Conservation (phyloP, 2,113 vertebrate genomes). For the Phylloscopus trochiloides region DNA sequence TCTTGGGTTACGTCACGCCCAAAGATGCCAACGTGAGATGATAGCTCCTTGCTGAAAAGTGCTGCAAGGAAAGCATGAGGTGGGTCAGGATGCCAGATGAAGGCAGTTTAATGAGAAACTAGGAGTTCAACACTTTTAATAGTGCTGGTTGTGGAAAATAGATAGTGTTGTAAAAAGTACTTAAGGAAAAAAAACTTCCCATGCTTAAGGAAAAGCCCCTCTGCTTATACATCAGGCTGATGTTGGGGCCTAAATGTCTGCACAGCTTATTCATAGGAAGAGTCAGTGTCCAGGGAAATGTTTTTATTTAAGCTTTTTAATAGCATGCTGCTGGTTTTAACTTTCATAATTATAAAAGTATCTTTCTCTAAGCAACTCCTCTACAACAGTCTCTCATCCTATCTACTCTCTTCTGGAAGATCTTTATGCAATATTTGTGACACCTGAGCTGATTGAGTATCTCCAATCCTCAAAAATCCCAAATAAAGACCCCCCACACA, state of each 20-base stretch:
- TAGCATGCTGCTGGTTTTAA: neutral
- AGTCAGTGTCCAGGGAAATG: neutral
- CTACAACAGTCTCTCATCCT: neutral
- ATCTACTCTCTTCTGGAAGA: neutral
- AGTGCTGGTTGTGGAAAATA: neutral
- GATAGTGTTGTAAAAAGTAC: neutral
- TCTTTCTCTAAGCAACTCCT: neutral
- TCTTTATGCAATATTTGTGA: neutral
- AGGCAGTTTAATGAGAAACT: neutral
- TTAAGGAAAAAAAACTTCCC: neutral
- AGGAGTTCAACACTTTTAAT: neutral
- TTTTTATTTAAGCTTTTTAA: neutral
- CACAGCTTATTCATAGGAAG: neutral
- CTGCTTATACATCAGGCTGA: neutral
- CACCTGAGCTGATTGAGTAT: neutral
- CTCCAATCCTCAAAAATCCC: neutral
- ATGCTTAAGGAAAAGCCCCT: neutral
- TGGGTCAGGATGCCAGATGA: neutral
- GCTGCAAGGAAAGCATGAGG: neutral
- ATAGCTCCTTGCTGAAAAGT: slow-evolving; percentile 12
- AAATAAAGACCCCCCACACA: neutral
- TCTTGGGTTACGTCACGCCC: neutral
- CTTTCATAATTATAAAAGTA: neutral
- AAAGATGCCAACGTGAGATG: slow-evolving; percentile 58
- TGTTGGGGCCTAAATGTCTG: neutral